Evolutionary conservation across 2,113 vertebrate species (phyloP).

Genomic region (Paratilapia polleni): DNA sequence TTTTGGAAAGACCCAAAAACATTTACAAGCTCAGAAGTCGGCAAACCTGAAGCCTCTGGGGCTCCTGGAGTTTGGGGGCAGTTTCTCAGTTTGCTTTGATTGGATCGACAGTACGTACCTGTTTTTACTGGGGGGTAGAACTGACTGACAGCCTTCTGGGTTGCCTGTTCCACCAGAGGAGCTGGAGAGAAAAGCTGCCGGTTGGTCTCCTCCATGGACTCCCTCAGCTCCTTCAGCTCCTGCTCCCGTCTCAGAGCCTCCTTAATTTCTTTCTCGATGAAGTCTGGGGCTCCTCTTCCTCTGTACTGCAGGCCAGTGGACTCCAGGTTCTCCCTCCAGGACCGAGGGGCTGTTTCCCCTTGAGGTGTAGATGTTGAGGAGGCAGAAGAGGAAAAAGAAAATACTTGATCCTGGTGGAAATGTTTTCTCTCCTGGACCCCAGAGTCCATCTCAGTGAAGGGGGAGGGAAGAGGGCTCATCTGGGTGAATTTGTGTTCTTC

Average conservation of each 20-base stretch:
- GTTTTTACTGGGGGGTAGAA: constrained; percentile 21
- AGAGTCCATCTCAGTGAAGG: neutral
- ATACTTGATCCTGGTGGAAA: neutral
- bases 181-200: constrained; percentile 15
- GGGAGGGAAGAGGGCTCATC: neutral
- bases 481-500: constrained; percentile 20
- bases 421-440: neutral
- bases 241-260: constrained; percentile 84
- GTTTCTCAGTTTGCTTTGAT: neutral
- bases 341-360: neutral
- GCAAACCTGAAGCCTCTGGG: too few relatives aligned
- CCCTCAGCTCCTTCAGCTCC: constrained; percentile 82
- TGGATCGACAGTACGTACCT: constrained; percentile 16
- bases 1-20: neutral
- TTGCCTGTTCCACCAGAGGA: constrained; percentile 54
- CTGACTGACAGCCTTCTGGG: constrained; percentile 25
- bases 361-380: neutral
- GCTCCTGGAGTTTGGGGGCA: neutral
- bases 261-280: constrained; percentile 88
- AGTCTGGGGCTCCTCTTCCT: constrained; percentile 63
- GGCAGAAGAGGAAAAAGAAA: neutral
- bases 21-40: too few relatives aligned
- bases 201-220: constrained; percentile 20
- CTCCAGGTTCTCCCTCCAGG: constrained; percentile 66
- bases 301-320: constrained; percentile 70